These are phyloP conservation scores for Habroteleia sp. DNA, from an alignment of 2,888 invertebrate species.

Conservation along the genomic window DNA sequence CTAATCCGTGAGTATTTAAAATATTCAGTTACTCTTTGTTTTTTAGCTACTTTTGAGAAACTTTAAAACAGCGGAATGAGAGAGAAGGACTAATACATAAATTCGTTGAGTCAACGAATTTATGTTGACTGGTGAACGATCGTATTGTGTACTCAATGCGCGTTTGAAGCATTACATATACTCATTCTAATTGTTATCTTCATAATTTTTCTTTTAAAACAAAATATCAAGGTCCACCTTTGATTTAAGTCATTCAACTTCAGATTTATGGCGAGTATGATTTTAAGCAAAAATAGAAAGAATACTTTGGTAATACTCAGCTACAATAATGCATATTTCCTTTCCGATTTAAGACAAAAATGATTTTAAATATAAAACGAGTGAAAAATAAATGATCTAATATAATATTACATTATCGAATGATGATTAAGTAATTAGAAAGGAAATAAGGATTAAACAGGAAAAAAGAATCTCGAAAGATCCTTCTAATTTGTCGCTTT, in stretches of 20 bases:
- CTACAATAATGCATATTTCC: too few species aligned
- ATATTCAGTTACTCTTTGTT: constrained; percentile 20
- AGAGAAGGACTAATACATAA: constrained; percentile 7
- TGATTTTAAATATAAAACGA: too few species aligned
- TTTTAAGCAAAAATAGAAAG: too few species aligned
- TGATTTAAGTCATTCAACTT: constrained; percentile 9
- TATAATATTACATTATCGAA: too few species aligned
- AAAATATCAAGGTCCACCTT: constrained; percentile 14
- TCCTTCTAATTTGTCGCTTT: too few species aligned
- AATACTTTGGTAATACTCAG: too few species aligned
- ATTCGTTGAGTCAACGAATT: constrained; percentile 30
- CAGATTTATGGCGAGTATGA: too few species aligned
- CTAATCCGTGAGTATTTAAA: constrained; percentile 10
- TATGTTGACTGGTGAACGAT: constrained; percentile 16
- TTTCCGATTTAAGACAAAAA: too few species aligned
- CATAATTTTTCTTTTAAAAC: constrained; percentile 24
- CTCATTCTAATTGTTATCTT: constrained; percentile 19
- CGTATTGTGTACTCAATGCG: constrained; percentile 27
- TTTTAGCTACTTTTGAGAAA: constrained; percentile 29
- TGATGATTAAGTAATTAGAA: too few species aligned
- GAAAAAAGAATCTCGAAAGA: too few species aligned
- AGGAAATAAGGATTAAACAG: too few species aligned
- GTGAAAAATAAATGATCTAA: too few species aligned
- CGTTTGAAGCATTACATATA: constrained; percentile 23
- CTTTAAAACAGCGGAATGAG: constrained; percentile 25